Conservation (phyloP, 64 coral and sea anemone genomes). For the Catalaphyllia jardinei region DNA sequence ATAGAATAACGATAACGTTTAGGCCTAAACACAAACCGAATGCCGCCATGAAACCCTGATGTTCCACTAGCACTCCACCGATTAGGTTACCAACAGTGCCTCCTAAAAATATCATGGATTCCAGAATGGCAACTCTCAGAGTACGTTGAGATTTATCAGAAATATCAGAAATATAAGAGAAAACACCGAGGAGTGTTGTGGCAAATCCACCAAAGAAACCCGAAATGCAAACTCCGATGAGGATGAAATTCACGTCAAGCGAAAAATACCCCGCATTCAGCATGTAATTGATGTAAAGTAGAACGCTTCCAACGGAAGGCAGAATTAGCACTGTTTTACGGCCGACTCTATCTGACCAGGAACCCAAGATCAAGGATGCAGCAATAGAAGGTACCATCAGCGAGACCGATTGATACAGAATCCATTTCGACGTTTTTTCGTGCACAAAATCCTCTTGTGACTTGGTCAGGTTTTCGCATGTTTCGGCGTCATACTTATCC, state of each 20-base stretch:
- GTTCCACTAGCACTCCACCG: constrained; percentile 77
- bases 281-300: constrained; percentile 66
- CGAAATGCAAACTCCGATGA: constrained; percentile 79
- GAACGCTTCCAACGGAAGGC: constrained; percentile 55
- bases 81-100: constrained; percentile 69
- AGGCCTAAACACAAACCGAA: constrained; percentile 72
- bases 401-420: constrained; percentile 78
- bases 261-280: constrained; percentile 77
- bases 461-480: constrained; percentile 66
- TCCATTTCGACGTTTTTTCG: constrained; percentile 79
- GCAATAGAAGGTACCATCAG: constrained; percentile 78
- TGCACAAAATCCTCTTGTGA: constrained; percentile 56
- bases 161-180: constrained; percentile 93
- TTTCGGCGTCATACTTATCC: constrained; percentile 55
- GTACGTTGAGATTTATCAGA: constrained; percentile 79
- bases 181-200: constrained; percentile 75
- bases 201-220: constrained; percentile 91
- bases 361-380: constrained; percentile 72
- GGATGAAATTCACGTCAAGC: constrained; percentile 61
- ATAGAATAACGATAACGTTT: constrained; percentile 44
- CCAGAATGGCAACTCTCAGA: constrained; percentile 71
- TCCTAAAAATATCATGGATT: constrained; percentile 95
- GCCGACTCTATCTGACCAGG: constrained; percentile 94
- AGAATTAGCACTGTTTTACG: constrained; percentile 74
- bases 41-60: constrained; percentile 72